Conservation (phyloP, 2,888 invertebrate species). For the Lydus trimaculatus region DNA sequence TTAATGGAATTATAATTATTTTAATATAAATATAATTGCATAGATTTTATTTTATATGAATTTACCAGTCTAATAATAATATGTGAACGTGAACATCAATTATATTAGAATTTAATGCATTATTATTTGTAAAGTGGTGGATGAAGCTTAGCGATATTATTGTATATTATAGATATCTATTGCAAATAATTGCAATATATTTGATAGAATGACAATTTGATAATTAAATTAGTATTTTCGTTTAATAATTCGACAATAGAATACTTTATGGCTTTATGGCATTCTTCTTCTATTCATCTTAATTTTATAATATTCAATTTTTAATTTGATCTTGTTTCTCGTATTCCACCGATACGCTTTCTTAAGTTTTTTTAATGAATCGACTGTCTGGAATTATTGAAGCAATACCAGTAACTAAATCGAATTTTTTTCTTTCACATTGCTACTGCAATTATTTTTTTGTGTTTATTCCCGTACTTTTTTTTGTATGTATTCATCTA, state of each 20-base stretch:
- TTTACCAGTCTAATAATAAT: conserved; percentile 11
- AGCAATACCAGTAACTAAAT: not conserved
- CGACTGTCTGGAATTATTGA: not conserved
- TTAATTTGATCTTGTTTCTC: conserved; percentile 1
- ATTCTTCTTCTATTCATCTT: not conserved
- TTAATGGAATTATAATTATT: not conserved
- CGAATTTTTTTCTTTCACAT: not conserved
- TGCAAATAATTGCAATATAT: not conserved
- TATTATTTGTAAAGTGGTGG: conserved; percentile 4
- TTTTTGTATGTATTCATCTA: no score
- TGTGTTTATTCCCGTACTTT: not conserved
- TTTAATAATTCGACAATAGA: not conserved
- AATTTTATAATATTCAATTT: conserved; percentile 8
- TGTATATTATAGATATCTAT: no score
- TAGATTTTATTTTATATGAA: not conserved
- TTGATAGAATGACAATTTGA: not conserved
- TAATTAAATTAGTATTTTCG: not conserved
- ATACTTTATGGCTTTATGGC: not conserved
- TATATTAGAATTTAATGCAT: conserved; percentile 18
- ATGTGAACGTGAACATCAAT: conserved; percentile 17
- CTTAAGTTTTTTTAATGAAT: conserved; percentile 1
- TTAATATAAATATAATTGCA: not conserved
- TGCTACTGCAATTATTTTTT: not conserved
- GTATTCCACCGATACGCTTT: conserved; percentile 18
- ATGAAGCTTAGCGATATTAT: not conserved